These are phyloP conservation scores for Napeogenes sylphis DNA, from an alignment of 2,888 invertebrate species.

Conservation along the genomic window DNA sequence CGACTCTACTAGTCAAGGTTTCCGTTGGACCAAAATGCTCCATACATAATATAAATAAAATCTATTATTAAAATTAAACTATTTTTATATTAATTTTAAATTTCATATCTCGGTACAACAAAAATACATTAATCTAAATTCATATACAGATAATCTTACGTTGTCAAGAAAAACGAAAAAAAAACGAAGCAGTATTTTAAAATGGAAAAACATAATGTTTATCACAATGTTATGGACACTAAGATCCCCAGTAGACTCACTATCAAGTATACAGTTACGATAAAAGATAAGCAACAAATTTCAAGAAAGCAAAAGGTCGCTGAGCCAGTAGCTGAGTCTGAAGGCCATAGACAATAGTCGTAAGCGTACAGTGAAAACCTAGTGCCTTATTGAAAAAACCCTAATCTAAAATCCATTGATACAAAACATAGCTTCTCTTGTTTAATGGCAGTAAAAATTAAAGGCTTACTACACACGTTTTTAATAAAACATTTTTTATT, in stretches of 20 bases:
- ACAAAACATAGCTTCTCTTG: constrained; percentile 63
- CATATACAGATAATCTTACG: constrained; percentile 75
- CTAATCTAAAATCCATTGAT: constrained; percentile 64
- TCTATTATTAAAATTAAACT: constrained; percentile 61
- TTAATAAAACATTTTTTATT: no score
- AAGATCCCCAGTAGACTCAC: constrained; percentile 67
- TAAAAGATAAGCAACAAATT: constrained; percentile 58
- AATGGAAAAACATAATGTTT: constrained; percentile 73
- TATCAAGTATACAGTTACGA: constrained; percentile 74
- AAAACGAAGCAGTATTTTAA: constrained; percentile 62
- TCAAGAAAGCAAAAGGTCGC: constrained; percentile 71
- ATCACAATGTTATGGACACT: constrained; percentile 76
- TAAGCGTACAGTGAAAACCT: constrained; percentile 46
- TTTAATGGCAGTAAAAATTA: constrained; percentile 16
- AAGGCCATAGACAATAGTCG: constrained; percentile 14
- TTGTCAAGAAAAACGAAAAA: constrained; percentile 57
- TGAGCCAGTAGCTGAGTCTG: background rate
- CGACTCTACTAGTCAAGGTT: constrained; percentile 68
- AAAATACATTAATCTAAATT: constrained; percentile 70
- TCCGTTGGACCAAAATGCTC: constrained; percentile 72
- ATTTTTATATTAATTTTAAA: constrained; percentile 57
- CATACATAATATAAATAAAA: constrained; percentile 68
- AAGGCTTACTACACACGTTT: no score
- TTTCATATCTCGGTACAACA: constrained; percentile 66
- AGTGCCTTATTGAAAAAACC: constrained; percentile 71